Evolutionary conservation across 2,797 vertebrate genomes (phyloP).

Genomic region (Paramormyrops hopkinsi): DNA sequence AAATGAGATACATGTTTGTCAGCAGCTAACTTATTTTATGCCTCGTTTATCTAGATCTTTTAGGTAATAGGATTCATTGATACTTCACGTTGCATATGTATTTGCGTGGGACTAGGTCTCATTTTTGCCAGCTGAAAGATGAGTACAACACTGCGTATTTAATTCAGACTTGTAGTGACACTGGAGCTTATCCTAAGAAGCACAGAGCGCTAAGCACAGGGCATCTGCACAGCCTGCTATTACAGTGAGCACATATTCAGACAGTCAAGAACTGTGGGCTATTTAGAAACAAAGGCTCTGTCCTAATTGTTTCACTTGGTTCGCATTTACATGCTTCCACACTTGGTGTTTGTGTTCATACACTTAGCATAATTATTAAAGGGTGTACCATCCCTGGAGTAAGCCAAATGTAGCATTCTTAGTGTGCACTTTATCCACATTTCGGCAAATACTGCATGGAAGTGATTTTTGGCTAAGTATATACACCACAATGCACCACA

Average conservation of each 20-base stretch:
- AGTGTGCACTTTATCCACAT: not conserved
- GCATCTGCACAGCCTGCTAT: not conserved
- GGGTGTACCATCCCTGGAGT: not conserved
- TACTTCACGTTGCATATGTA: not conserved
- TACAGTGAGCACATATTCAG: not conserved
- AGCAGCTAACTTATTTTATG: not conserved
- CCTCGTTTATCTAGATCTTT: not conserved
- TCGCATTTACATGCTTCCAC: not conserved
- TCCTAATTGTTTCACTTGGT: not conserved
- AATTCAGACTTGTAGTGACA: not conserved
- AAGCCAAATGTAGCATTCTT: not conserved
- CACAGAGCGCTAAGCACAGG: not conserved
- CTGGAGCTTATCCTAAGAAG: not conserved
- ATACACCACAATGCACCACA: not conserved
- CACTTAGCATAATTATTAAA: not conserved
- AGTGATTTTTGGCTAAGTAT: not conserved
- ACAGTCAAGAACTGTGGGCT: not conserved
- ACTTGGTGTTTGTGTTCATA: not conserved
- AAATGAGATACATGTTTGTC: constrained; percentile 15
- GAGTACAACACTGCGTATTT: not conserved
- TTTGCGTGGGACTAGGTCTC: not conserved
- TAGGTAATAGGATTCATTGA: not conserved
- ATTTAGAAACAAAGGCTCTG: not conserved
- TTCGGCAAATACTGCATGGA: not conserved
- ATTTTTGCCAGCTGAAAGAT: not conserved